Conservation (phyloP, 2,888 invertebrate species). For the Lasioglossum lativentre region DNA sequence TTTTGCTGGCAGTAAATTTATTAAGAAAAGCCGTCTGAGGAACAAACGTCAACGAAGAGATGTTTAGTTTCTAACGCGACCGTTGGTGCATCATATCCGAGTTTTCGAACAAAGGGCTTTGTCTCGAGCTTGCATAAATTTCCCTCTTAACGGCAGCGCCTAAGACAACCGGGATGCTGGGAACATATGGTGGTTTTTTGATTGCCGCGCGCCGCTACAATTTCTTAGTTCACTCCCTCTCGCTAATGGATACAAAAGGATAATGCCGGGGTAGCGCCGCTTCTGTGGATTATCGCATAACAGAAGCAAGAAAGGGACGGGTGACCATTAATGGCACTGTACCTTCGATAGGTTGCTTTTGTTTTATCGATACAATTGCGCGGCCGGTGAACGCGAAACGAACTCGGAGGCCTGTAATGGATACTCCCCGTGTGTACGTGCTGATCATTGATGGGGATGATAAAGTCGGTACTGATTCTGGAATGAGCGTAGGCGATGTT, state of each 20-base stretch:
- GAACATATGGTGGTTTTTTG: constrained; percentile 62
- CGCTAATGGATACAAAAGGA: constrained; percentile 72
- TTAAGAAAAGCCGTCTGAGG: not conserved
- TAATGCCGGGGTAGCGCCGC: constrained; percentile 60
- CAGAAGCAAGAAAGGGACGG: constrained; percentile 69
- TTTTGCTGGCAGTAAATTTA: too few relatives aligned
- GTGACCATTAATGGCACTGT: constrained; percentile 71
- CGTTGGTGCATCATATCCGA: not conserved
- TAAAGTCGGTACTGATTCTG: constrained; percentile 69
- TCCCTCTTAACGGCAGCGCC: constrained; percentile 33
- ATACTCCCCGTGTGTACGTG: constrained; percentile 61
- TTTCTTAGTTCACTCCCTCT: constrained; percentile 67
- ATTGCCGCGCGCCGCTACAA: constrained; percentile 62
- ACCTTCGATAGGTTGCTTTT: constrained; percentile 68
- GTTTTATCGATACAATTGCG: constrained; percentile 76
- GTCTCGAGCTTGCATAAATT: constrained; percentile 64
- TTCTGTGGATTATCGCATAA: constrained; percentile 71
- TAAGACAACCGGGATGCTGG: constrained; percentile 19
- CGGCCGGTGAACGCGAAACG: constrained; percentile 54
- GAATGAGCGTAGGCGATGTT: constrained; percentile 43
- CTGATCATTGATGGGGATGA: constrained; percentile 68
- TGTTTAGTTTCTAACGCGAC: not conserved
- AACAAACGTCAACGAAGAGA: not conserved
- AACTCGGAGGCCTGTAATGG: constrained; percentile 64
- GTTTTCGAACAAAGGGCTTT: constrained; percentile 60